Evolutionary conservation across 92 coral and sea anemone species (phyloP).

Genomic region (Heteractis magnifica): DNA sequence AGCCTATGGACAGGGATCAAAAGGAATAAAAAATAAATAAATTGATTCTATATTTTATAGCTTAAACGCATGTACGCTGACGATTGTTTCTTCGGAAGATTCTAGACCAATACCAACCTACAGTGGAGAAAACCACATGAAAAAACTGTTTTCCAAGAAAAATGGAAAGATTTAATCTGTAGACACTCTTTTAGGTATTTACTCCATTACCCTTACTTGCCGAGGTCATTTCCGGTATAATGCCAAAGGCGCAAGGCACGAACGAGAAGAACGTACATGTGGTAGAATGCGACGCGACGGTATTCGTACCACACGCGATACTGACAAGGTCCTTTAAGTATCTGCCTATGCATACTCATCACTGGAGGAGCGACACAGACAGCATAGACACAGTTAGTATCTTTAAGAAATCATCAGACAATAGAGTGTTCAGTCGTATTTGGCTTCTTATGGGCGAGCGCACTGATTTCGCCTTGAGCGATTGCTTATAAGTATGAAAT

Average conservation of each 20-base stretch:
- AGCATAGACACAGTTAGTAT: neutral
- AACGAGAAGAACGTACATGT: slow-evolving; percentile 3
- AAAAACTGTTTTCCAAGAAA: neutral
- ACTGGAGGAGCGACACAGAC: neutral
- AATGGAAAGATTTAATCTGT: slow-evolving; percentile 2
- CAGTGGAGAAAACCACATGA: neutral
- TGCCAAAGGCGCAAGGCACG: neutral
- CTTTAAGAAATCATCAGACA: neutral
- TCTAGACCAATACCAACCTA: neutral
- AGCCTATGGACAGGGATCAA: neutral
- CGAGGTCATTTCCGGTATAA: neutral
- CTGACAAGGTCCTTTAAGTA: slow-evolving; percentile 1
- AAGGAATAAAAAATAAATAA: too few relatives aligned
- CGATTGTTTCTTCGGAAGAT: too few relatives aligned
- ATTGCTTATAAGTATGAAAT: too few relatives aligned
- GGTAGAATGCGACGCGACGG: slow-evolving; percentile 8
- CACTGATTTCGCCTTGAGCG: too few relatives aligned
- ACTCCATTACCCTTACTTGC: neutral
- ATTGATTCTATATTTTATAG: too few relatives aligned
- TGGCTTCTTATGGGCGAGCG: too few relatives aligned
- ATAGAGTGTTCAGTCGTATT: neutral
- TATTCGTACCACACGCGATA: slow-evolving; percentile 9
- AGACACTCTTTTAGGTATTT: neutral
- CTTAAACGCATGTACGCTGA: too few relatives aligned
- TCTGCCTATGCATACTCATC: neutral